These are phyloP conservation scores for Elephantulus edwardii DNA, from an alignment of 2,113 vertebrate species.

Conservation along the genomic window DNA sequence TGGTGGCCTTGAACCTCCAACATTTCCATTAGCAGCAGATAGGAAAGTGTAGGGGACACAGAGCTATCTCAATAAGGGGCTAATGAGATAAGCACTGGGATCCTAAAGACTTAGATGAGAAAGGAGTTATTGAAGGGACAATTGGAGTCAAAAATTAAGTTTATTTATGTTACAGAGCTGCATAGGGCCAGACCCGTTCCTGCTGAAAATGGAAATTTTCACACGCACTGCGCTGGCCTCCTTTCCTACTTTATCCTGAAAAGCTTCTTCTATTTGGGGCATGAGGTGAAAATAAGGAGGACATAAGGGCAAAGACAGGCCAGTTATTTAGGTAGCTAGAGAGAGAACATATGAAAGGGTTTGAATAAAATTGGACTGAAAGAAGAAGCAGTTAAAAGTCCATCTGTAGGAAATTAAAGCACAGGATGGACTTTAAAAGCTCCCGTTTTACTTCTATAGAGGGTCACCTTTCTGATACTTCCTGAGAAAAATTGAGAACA, in stretches of 20 bases:
- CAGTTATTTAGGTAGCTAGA: constrained; percentile 64
- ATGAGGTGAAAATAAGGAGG: constrained; percentile 66
- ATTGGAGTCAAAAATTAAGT: too few species aligned
- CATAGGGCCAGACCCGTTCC: neutral
- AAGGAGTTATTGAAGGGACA: neutral
- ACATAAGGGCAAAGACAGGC: constrained; percentile 18
- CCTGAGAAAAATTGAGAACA: constrained; percentile 27
- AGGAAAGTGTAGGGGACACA: neutral
- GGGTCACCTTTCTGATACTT: constrained; percentile 14
- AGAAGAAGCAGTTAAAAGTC: constrained; percentile 63
- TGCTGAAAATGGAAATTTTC: constrained; percentile 38
- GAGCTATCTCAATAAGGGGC: neutral
- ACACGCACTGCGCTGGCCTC: constrained; percentile 44
- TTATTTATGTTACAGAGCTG: constrained; percentile 4
- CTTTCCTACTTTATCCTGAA: constrained; percentile 58
- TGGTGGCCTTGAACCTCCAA: neutral
- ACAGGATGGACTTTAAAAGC: constrained; percentile 52
- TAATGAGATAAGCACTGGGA: neutral
- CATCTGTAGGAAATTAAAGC: constrained; percentile 55
- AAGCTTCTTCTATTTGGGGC: constrained; percentile 42
- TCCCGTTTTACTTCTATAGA: constrained; percentile 28
- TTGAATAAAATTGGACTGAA: constrained; percentile 64
- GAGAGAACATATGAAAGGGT: constrained; percentile 25
- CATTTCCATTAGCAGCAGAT: neutral
- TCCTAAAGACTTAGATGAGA: neutral